Evolutionary conservation across 2,113 vertebrate genomes (phyloP), one percentile per base, ranked within the genome.

Genomic region (Platysteira castanea): DNA sequence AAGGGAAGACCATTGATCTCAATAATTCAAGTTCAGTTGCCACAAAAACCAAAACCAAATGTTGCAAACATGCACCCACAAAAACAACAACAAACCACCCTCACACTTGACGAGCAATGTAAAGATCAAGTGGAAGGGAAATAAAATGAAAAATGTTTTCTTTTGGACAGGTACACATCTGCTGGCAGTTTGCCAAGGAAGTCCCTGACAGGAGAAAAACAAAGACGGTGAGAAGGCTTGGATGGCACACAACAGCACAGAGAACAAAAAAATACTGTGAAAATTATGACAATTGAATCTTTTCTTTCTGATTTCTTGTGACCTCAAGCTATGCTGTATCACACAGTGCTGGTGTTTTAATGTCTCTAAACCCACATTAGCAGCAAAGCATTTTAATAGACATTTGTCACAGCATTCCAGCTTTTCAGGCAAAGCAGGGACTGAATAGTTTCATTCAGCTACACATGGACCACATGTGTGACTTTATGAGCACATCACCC

Each of bases 391-490:
- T 93, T 90, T 95, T 75, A 75, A 59, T 28, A 47, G 89, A 69
- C 37, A 82, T 95, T 87, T 86, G 75, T 86, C 91, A 96, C 88
- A 78, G 69, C 33, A 46, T 56, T 90, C 60, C 70, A 81, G 68
- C 31, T 20, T 68, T 91, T 92, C 41, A 31, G 5, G 7, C 74
- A 80, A 87, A 91, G 54, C 64, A 82, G 42, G 1, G 7, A 22
- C 57, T 93, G 84, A 95, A 96, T 93, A 70, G 79, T 84, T 93
- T 90, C 76, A 78, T 95, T 96, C 84, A 95, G 67, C 84, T 57
- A 84, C 93, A 95, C 90, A 65, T 95, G 92, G 93, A 73, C 70
- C 91, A 84, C 95, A 95, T 84, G 61, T 96, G 95, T 70, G 77
- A 77, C 81, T 74, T 76, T 59, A 78, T 89, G 88, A 84, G 86